These are phyloP conservation scores for Kryptopterus vitreolus DNA, from an alignment of 2,797 vertebrate species.

Conservation along the genomic window DNA sequence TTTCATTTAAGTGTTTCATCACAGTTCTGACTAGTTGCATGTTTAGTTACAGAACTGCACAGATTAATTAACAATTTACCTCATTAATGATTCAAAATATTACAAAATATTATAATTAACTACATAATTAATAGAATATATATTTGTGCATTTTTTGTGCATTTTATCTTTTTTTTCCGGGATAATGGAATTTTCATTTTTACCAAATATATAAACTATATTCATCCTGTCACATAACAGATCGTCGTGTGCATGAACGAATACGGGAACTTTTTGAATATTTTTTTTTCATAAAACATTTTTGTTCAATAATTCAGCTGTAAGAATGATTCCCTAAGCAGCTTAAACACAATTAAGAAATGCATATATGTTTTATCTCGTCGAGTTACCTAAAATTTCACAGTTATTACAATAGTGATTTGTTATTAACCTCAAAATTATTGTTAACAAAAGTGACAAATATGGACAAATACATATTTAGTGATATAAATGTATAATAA, in stretches of 20 bases:
- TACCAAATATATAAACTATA: background rate
- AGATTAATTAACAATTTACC: background rate
- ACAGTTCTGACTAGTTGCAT: background rate
- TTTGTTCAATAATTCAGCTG: background rate
- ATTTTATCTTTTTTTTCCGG: background rate
- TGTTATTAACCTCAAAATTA: too few species aligned
- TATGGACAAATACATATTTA: background rate
- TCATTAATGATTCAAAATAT: background rate
- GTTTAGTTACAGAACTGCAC: background rate
- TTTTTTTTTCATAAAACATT: background rate
- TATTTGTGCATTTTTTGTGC: background rate
- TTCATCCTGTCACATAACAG: background rate
- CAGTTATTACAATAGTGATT: background rate
- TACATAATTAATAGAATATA: background rate
- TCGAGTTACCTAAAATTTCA: background rate
- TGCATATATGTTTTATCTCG: background rate
- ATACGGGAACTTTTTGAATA: background rate
- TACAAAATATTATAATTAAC: background rate
- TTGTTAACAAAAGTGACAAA: too few species aligned
- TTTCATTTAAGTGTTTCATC: background rate
- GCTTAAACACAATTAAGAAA: background rate
- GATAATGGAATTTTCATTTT: background rate
- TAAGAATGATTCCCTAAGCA: background rate
- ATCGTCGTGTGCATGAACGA: background rate
- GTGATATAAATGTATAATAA: background rate